Evolutionary conservation across 2,113 vertebrate genomes (phyloP).

Genomic region (Gnathonemus echidnorhynchus): DNA sequence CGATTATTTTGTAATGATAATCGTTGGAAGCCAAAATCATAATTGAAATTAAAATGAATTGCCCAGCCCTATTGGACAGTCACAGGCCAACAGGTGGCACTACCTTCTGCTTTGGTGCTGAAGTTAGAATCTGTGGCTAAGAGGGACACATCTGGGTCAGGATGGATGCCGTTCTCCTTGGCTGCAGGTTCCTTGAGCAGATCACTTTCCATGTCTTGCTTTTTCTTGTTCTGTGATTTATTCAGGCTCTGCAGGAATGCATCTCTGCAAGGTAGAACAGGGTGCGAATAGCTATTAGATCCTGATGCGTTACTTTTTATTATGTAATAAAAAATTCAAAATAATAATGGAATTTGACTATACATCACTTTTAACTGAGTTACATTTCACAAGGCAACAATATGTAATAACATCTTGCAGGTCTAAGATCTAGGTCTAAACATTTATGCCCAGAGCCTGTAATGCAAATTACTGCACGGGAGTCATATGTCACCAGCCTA

Average conservation of each 20-base stretch:
- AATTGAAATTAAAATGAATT: not conserved
- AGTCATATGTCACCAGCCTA: not conserved
- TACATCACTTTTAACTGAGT: not conserved
- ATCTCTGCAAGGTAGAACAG: conserved; percentile 61
- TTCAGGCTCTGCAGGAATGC: conserved; percentile 79
- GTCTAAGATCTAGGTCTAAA: not conserved
- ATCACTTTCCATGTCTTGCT: conserved; percentile 48
- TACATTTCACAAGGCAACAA: not conserved
- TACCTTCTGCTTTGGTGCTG: not conserved
- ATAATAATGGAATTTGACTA: not conserved
- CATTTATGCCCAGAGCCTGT: not conserved
- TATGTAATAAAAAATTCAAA: not conserved
- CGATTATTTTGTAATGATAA: not conserved
- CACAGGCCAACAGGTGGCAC: not conserved
- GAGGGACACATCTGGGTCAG: not conserved
- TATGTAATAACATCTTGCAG: not conserved
- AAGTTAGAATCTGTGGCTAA: conserved; percentile 2
- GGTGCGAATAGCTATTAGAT: not conserved
- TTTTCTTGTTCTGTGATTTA: conserved; percentile 69
- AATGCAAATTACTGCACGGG: not conserved
- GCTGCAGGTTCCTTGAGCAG: not conserved
- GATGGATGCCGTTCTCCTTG: not conserved
- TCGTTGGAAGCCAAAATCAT: not conserved
- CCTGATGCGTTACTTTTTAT: not conserved
- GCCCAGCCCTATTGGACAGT: not conserved